Base-by-base conservation (phyloP, 2,797 vertebrate genomes). In the Enteromius paludinosus region DNA sequence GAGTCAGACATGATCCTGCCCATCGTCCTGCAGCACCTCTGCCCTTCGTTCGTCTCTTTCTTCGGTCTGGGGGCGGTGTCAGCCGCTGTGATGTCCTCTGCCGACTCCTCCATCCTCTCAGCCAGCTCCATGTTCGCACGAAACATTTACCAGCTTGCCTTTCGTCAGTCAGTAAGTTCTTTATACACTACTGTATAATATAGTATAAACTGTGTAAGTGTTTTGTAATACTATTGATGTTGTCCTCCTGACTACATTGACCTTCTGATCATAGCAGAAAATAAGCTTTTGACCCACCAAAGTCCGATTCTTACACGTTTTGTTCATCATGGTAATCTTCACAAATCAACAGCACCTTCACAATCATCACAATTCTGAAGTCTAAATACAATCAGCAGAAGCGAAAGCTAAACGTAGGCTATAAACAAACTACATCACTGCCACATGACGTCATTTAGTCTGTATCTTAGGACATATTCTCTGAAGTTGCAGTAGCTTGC, bases 91-190 rank as follows among this genome's bases (percentile, higher is more conserved):
- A 99, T 99, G 98, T 99, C 97, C 0, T 99, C 98, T 9, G 97
- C 97, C 10, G 98, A 99, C 89, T 99, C 98, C 2, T 99, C 98
- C 35, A 99, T 99, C 88, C 94, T 99, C 83, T 99, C 98, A 68
- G 98, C 98, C 77, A 99, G 97, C 89, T 99, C 98, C 18, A 99
- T 99, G 98, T 99, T 99, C 90, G 97, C 96, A 54, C 95, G 97
- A 79, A 99, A 99, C 85, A 99, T 99, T 89, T 99, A 99, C 89
- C 96, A 99, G 79, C 95, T 97, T 38, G 96, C 98, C 64, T 98
- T 99, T 87, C 95, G 98, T 47, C 98, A 99, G 93, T 97, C 96
- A 85, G 98, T 99, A 92, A 97, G 97, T 72, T 25, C 3, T 1
- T 61, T 0, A 59, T 15, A 4, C 45, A 76, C 35, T 38, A 28